Conservation (phyloP, 2,888 invertebrate genomes). For the Anthrax anthrax region DNA sequence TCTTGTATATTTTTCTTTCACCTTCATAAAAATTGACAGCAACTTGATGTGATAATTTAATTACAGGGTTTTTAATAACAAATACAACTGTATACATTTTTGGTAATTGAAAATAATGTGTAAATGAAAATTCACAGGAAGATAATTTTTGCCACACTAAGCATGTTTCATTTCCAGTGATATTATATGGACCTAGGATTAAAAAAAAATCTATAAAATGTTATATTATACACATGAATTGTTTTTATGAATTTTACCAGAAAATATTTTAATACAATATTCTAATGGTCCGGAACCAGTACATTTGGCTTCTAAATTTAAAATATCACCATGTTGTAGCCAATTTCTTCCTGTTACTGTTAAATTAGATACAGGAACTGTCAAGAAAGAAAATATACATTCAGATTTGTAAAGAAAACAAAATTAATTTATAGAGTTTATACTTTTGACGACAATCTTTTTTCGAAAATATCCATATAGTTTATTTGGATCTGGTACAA, state of each 20-base stretch:
- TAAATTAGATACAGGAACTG: constrained; percentile 58
- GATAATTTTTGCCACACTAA: constrained; percentile 26
- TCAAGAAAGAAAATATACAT: too few species aligned
- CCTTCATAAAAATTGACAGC: constrained; percentile 76
- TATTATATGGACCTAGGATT: constrained; percentile 37
- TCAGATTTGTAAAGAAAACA: too few species aligned
- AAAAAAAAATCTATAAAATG: not conserved
- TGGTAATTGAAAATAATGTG: constrained; percentile 54
- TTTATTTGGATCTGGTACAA: constrained; percentile 49
- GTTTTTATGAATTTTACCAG: constrained; percentile 33
- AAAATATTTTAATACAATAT: constrained; percentile 51
- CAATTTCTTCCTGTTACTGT: constrained; percentile 63
- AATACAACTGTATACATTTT: constrained; percentile 63
- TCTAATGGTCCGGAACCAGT: constrained; percentile 58
- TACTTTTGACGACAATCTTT: constrained; percentile 53
- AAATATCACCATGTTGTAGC: constrained; percentile 66
- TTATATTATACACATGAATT: not conserved
- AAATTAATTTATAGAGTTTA: too few species aligned
- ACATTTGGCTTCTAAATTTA: constrained; percentile 56
- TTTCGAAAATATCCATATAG: constrained; percentile 59
- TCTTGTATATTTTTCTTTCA: constrained; percentile 24
- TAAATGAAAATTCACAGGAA: constrained; percentile 46
- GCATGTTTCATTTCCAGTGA: constrained; percentile 68
- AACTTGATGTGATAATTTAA: constrained; percentile 50
- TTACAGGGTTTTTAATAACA: constrained; percentile 63